phyloP scores from a whole-genome alignment of 2,888 invertebrate species.

The Horisme vitalbata region DNA sequence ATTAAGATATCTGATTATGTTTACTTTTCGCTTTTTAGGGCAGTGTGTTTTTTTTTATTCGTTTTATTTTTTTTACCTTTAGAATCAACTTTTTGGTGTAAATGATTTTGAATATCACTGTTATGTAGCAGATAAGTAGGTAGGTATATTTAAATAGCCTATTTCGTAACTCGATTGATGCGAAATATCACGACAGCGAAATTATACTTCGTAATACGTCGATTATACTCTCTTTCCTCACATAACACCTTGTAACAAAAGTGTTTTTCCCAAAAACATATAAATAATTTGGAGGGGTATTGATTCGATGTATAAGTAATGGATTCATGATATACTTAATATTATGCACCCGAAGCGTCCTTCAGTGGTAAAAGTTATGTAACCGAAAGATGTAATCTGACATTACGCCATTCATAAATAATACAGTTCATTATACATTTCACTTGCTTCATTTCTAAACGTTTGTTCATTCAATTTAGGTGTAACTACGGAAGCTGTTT shows the following conservation, averaged over 20 bases:
- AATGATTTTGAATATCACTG: too few species aligned
- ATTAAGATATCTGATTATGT: too few species aligned
- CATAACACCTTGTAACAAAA: constrained; percentile 42
- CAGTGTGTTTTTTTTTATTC: too few species aligned
- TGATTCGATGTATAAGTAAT: constrained; percentile 17
- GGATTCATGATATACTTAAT: constrained; percentile 33
- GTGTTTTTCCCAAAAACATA: constrained; percentile 19
- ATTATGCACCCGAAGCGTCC: constrained; percentile 53
- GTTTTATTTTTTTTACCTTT: too few species aligned
- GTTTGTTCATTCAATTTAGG: constrained; percentile 14
- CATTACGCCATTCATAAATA: constrained; percentile 37
- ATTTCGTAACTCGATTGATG: not conserved
- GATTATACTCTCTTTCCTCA: constrained; percentile 46
- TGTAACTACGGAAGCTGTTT: too few species aligned
- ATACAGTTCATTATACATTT: constrained; percentile 38
- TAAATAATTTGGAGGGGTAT: constrained; percentile 23
- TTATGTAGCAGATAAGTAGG: too few species aligned
- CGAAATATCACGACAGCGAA: constrained; percentile 17
- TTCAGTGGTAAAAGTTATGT: constrained; percentile 39
- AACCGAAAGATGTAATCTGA: constrained; percentile 39
- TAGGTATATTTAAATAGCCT: too few species aligned
- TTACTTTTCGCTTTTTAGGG: too few species aligned
- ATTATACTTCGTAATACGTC: constrained; percentile 36
- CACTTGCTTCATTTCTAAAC: constrained; percentile 26
- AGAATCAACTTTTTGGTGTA: too few species aligned